These are phyloP conservation scores for Calliphora vicina DNA, from an alignment of 1,140 invertebrate genomes.

Conservation along the genomic window DNA sequence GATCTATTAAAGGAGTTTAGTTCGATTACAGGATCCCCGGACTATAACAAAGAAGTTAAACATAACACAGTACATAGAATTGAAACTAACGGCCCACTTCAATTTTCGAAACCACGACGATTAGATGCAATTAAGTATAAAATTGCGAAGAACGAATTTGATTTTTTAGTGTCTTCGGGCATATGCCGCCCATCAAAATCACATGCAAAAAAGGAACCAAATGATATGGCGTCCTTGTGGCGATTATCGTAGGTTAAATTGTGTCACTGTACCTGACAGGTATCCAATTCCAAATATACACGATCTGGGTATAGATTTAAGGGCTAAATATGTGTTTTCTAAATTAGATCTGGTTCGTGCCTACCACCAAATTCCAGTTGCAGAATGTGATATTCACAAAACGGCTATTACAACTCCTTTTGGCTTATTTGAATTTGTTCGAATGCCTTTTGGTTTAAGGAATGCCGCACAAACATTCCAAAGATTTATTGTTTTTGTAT, in stretches of 20 bases:
- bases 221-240: background rate
- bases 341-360: constrained; percentile 64
- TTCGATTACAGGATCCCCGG: too few relatives aligned
- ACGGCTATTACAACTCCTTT: constrained; percentile 53
- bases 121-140: background rate
- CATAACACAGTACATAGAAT: too few relatives aligned
- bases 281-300: constrained; percentile 4
- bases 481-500: constrained; percentile 38
- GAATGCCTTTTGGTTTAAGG: constrained; percentile 46
- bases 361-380: constrained; percentile 63
- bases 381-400: constrained; percentile 48
- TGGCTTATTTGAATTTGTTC: constrained; percentile 42
- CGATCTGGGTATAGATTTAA: background rate
- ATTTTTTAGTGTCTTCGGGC: background rate
- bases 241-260: background rate
- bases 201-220: background rate
- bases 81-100: too few relatives aligned
- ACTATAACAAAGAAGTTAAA: too few relatives aligned
- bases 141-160: background rate
- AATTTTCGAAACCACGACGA: background rate
- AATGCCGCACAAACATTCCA: constrained; percentile 36
- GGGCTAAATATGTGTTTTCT: constrained; percentile 4
- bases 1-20: too few relatives aligned
- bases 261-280: background rate
- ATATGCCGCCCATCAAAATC: background rate